phyloP scores from a whole-genome alignment of 2,797 vertebrate species.

The Rhadinocentrus ornatus region DNA sequence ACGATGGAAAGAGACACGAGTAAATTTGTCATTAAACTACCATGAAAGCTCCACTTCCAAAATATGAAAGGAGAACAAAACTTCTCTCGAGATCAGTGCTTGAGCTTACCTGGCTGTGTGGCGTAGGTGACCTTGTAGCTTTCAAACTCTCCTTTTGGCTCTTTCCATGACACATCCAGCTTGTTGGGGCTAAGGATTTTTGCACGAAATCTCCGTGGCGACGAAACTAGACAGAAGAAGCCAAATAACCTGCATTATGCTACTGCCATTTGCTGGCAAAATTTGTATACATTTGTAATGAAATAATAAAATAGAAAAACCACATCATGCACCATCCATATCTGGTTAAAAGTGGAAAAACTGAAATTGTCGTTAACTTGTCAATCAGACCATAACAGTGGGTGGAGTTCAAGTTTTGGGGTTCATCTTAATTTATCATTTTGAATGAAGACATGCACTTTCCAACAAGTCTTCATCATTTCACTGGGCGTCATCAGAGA shows the following conservation, averaged over 20 bases:
- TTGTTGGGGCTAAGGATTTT: conserved; percentile 84
- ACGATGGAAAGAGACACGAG: background rate
- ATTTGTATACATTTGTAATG: conserved; percentile 6
- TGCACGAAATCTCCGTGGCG: conserved; percentile 89
- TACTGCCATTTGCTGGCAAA: background rate
- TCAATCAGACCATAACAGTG: conserved; percentile 29
- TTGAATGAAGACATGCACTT: background rate
- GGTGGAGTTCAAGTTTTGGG: conserved; percentile 49
- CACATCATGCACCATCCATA: conserved; percentile 33
- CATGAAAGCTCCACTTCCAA: too few relatives aligned
- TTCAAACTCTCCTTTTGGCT: conserved; percentile 89
- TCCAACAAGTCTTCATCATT: background rate
- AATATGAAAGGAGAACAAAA: fast-evolving
- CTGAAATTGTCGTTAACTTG: conserved; percentile 7
- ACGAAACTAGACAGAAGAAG: conserved; percentile 82
- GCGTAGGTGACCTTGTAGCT: conserved; percentile 89
- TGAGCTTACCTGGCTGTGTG: conserved; percentile 86
- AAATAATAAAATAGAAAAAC: background rate
- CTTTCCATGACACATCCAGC: conserved; percentile 93
- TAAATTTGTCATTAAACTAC: background rate
- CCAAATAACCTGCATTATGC: background rate
- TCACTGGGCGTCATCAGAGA: conserved; percentile 4
- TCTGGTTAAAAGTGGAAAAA: background rate
- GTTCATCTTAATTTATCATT: background rate
- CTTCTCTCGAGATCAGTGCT: fast-evolving